Conservation (phyloP, 1,140 invertebrate species). For the Euwallacea fornicatus region DNA sequence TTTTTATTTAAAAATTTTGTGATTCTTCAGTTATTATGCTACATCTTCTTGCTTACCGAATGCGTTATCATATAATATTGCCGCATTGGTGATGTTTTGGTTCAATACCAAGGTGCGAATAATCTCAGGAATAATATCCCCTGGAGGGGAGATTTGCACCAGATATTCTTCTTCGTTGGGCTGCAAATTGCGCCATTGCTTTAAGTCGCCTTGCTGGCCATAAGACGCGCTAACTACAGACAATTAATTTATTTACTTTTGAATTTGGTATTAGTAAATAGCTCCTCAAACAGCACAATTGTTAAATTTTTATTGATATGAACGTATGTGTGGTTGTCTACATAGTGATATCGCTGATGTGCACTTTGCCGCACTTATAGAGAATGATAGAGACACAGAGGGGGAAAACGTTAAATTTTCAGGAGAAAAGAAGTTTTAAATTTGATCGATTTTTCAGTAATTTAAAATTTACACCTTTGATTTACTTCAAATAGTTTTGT, state of each 20-base stretch:
- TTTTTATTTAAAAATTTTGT: neutral
- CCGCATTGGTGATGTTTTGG: slow-evolving; percentile 88
- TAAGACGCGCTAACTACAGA: slow-evolving; percentile 71
- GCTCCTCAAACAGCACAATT: no score
- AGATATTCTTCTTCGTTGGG: slow-evolving; percentile 70
- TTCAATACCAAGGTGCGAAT: slow-evolving; percentile 76
- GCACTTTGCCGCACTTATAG: no score
- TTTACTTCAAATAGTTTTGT: no score
- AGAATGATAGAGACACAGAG: no score
- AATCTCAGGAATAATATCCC: slow-evolving; percentile 78
- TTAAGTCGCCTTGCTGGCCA: slow-evolving; percentile 77
- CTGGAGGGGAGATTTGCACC: slow-evolving; percentile 76
- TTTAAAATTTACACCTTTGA: no score
- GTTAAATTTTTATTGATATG: no score
- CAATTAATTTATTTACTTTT: neutral
- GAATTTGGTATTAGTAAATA: neutral
- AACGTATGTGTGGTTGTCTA: no score
- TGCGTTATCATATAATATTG: slow-evolving; percentile 83
- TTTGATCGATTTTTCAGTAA: neutral
- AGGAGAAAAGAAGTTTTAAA: neutral
- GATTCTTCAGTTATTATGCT: neutral
- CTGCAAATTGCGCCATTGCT: slow-evolving; percentile 74
- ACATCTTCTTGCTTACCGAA: slow-evolving; percentile 64
- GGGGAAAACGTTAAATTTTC: no score
- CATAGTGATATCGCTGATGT: no score